Evolutionary conservation across 2,888 invertebrate genomes (phyloP).

Genomic region (Eurois occulta): DNA sequence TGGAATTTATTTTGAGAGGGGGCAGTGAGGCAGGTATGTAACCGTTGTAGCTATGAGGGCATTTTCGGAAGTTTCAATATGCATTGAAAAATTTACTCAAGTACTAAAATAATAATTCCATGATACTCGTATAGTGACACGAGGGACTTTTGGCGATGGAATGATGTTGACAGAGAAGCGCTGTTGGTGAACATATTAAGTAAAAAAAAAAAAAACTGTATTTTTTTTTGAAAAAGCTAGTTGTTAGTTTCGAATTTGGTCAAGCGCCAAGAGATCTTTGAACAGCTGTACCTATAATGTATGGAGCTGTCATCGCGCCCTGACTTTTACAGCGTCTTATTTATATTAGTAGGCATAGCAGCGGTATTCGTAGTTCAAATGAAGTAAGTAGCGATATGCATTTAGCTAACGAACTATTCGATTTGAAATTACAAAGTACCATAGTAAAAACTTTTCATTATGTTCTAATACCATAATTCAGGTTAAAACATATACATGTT

Average conservation of each 20-base stretch:
- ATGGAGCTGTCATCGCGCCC: not conserved
- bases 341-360: not conserved
- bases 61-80: too few species aligned
- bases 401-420: not conserved
- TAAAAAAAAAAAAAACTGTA: too few species aligned
- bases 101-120: not conserved
- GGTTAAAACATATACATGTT: not conserved
- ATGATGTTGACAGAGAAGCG: not conserved
- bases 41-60: not conserved
- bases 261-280: not conserved
- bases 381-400: too few species aligned
- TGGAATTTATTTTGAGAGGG: not conserved
- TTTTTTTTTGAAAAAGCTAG: too few species aligned
- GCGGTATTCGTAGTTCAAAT: not conserved
- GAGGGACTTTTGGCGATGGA: too few species aligned
- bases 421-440: too few species aligned
- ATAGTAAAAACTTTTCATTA: not conserved
- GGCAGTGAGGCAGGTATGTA: not conserved
- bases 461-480: too few species aligned
- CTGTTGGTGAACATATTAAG: too few species aligned
- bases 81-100: not conserved
- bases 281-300: too few species aligned
- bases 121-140: not conserved
- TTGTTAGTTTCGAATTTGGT: not conserved
- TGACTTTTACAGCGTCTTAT: not conserved